Percentiles rank a stretch among this genome's conserved stretches.
These are phyloP conservation scores for Daboia siamensis DNA, from an alignment of 2,113 vertebrate species.

Conservation along the genomic window DNA sequence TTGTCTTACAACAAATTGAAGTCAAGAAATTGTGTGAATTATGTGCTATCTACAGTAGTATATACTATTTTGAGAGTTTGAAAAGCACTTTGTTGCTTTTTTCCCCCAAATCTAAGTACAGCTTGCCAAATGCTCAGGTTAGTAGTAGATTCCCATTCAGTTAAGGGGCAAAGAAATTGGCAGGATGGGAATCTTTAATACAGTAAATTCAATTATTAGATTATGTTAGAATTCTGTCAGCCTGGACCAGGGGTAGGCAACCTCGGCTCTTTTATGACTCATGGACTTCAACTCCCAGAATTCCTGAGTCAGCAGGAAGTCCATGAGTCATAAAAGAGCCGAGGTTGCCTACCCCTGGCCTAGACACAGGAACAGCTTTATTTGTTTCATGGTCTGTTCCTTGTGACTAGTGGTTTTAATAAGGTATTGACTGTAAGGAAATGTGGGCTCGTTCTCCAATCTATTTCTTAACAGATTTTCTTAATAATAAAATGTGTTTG, in stretches of 20 bases:
- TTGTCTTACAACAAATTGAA: background rate
- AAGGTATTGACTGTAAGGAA: background rate
- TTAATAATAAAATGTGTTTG: background rate
- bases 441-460: background rate
- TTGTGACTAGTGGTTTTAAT: background rate
- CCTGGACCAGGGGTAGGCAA: background rate
- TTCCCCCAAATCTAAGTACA: background rate
- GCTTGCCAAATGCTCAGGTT: background rate
- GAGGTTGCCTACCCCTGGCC: too few relatives aligned
- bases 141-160: background rate
- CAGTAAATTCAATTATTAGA: background rate
- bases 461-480: background rate
- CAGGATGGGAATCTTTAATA: background rate
- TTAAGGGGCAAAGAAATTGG: background rate
- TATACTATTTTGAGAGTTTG: background rate
- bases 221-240: background rate
- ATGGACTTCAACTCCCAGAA: too few relatives aligned
- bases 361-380: background rate
- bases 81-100: background rate
- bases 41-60: background rate
- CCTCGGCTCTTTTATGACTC: too few relatives aligned
- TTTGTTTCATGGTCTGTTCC: background rate
- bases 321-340: too few relatives aligned
- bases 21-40: background rate
- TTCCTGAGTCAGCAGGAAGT: too few relatives aligned